Conservation (phyloP, 2,888 invertebrate genomes). For the Diloba caeruleocephala region DNA sequence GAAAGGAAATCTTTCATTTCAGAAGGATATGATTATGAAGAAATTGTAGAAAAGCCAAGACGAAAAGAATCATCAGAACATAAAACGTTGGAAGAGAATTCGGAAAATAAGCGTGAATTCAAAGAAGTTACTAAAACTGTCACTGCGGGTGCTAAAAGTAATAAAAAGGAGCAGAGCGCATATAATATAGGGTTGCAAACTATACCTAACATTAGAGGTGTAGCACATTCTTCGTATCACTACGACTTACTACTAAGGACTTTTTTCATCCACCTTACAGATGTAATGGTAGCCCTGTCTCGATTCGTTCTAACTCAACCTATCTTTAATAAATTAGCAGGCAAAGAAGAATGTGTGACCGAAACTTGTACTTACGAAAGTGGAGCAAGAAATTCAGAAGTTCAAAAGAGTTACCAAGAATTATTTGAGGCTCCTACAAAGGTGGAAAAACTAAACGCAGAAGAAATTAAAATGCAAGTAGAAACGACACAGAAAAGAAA, state of each 20-base stretch:
- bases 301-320: conserved; percentile 76
- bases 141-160: conserved; percentile 16
- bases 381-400: conserved; percentile 3
- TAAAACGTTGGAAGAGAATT: too few relatives aligned
- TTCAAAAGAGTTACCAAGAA: conserved; percentile 25
- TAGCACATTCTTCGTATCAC: conserved; percentile 70
- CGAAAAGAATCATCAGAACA: conserved; percentile 25
- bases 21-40: conserved; percentile 57
- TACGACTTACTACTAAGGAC: conserved; percentile 79
- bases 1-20: conserved; percentile 39
- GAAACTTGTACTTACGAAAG: conserved; percentile 13
- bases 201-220: conserved; percentile 77
- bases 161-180: conserved; percentile 63
- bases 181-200: conserved; percentile 77
- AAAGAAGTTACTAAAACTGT: conserved; percentile 26
- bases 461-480: conserved; percentile 40
- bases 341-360: conserved; percentile 4
- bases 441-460: conserved; percentile 16
- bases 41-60: conserved; percentile 41
- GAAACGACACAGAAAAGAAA: conserved; percentile 42
- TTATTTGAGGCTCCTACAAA: conserved; percentile 11
- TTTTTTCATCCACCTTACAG: conserved; percentile 83
- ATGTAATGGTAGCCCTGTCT: conserved; percentile 83
- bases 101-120: conserved; percentile 19
- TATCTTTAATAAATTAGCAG: conserved; percentile 44